Evolutionary conservation across 2,888 invertebrate genomes (phyloP).

Genomic region (Macaria notata): DNA sequence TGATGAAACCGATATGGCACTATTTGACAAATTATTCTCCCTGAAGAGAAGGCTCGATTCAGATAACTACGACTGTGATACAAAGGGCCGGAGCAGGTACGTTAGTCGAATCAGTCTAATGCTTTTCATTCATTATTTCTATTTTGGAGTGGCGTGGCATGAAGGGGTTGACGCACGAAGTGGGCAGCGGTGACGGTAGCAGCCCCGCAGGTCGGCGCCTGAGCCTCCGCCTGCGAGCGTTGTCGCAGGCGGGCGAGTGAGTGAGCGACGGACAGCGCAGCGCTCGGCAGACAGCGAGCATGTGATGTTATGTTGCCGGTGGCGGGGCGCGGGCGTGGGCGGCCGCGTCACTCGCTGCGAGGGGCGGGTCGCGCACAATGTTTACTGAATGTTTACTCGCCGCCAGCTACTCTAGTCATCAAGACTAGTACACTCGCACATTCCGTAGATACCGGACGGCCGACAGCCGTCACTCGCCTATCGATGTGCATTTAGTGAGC

Average conservation of each 20-base stretch:
- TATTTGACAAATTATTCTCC: conserved; percentile 88
- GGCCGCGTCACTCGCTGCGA: conserved; percentile 61
- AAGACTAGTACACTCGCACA: conserved; percentile 70
- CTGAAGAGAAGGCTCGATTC: conserved; percentile 82
- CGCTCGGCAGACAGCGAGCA: conserved; percentile 42
- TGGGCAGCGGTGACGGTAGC: conserved; percentile 39
- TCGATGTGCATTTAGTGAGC: conserved; percentile 73
- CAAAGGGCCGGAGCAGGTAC: conserved; percentile 77
- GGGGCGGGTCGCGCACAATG: conserved; percentile 67
- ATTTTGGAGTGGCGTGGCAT: conserved; percentile 57
- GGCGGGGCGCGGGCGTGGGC: conserved; percentile 49
- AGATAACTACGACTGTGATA: conserved; percentile 62
- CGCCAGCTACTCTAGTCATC: conserved; percentile 57
- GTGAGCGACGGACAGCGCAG: conserved; percentile 40
- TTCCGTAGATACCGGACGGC: conserved; percentile 63
- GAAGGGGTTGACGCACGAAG: conserved; percentile 58
- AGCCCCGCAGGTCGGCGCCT: conserved; percentile 39
- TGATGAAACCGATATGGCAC: conserved; percentile 84
- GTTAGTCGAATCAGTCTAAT: conserved; percentile 61
- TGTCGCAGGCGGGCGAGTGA: conserved; percentile 62
- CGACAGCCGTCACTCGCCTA: conserved; percentile 46
- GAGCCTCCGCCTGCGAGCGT: conserved; percentile 45
- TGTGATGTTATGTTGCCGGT: conserved; percentile 59
- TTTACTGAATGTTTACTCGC: conserved; percentile 72
- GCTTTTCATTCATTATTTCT: conserved; percentile 64